Evolutionary conservation across 2,113 vertebrate genomes (phyloP).

Genomic region (Toxotes chatareus): DNA sequence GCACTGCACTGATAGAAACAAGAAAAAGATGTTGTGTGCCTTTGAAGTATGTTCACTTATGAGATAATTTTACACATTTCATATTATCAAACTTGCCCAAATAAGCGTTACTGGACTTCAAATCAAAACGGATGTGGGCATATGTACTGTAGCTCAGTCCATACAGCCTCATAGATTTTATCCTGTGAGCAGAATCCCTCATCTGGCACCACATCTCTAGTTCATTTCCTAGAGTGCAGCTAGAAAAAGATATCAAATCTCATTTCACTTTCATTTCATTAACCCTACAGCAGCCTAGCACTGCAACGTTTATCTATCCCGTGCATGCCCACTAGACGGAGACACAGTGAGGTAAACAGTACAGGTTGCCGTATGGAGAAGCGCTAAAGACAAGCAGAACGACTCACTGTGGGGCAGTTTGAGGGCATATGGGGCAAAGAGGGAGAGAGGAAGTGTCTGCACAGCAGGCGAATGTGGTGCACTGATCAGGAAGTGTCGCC

Average conservation of each 20-base stretch:
- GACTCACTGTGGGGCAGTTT: constrained; percentile 32
- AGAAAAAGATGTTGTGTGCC: background rate
- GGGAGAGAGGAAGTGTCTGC: constrained; percentile 29
- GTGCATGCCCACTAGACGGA: constrained; percentile 55
- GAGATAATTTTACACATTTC: background rate
- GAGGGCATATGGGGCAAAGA: constrained; percentile 16
- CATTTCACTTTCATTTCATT: constrained; percentile 22
- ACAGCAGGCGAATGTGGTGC: constrained; percentile 56
- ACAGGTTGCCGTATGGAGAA: background rate
- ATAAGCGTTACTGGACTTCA: no score
- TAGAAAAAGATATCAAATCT: constrained; percentile 34
- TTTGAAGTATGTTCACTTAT: background rate
- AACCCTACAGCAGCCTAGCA: background rate
- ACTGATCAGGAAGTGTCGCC: constrained; percentile 59
- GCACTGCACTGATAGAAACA: background rate
- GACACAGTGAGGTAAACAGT: constrained; percentile 28
- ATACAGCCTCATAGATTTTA: background rate
- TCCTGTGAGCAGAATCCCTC: background rate
- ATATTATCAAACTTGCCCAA: background rate
- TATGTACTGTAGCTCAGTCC: background rate
- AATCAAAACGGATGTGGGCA: background rate
- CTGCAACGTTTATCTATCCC: constrained; percentile 24
- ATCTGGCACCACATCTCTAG: constrained; percentile 8
- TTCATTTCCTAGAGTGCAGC: constrained; percentile 54
- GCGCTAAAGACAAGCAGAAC: background rate